Evolutionary conservation across 2,113 vertebrate species (phyloP), one percentile per base, ranked within the genome.

Genomic region (Cyanoramphus novaezelandiae): DNA sequence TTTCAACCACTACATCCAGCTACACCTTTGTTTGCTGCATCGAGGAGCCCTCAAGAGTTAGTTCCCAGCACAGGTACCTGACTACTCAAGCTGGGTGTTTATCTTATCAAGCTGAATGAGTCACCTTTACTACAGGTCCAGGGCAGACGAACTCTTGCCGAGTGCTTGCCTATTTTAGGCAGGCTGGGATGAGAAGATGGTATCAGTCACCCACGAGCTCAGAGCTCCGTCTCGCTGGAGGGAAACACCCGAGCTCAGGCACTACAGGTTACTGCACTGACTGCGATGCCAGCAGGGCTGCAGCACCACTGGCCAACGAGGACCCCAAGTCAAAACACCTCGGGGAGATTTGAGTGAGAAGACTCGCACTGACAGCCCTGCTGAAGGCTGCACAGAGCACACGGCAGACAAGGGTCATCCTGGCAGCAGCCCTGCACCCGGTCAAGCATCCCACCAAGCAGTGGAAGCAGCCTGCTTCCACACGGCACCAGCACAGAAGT

Each of bases 1-100:
- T 94, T 83, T 92, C 83, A 93, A 76, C 94, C 94, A 96, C 95
- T 86, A 86, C 47, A 91, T 84, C 33, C 74, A 96, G 93, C 89
- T 95, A 96, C 95, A 93, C 96, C 95, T 97, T 94, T 95, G 91
- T 95, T 96, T 96, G 70, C 84, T 92, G 89, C 89, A 91, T 52
- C 57, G 83, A 97, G 57, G 77, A 97, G 65, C 70, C 89, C 89
- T 97, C 81, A 87, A 92, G 91, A 96, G 77, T 72, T 64, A 89
- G 83, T 24, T 95, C 91, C 86, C 96, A 96, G 94, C 57, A 93
- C 39, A 91, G 24, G 65, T 57, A 86, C 77, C 81, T 68, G 29
- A 87, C 65, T 89, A 75, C 68, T 84, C 33, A 82, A 93, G 65
- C 76, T 78, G 49, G 65, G 23, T 88, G 82, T 89, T 96, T 96